These are phyloP conservation scores for Chrysolina americana DNA, from an alignment of 2,888 invertebrate genomes.

Conservation along the genomic window DNA sequence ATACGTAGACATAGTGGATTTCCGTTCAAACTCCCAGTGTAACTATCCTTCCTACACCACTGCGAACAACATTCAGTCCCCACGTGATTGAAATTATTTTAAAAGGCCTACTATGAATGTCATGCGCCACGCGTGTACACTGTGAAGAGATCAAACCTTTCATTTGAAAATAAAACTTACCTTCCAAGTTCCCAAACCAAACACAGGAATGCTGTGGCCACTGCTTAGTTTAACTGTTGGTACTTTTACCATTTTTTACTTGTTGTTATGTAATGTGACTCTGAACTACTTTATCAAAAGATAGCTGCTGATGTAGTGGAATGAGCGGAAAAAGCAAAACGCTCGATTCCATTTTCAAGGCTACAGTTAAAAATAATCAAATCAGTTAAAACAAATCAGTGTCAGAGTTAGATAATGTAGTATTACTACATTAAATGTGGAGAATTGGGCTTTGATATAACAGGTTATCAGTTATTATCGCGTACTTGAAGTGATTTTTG, in stretches of 20 bases:
- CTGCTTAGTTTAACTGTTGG: conserved; percentile 66
- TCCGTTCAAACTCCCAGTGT: too few relatives aligned
- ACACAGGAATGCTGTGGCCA: conserved; percentile 69
- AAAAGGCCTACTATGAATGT: too few relatives aligned
- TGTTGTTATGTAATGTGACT: not conserved
- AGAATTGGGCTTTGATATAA: not conserved
- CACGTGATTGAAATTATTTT: too few relatives aligned
- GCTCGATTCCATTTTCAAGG: conserved; percentile 21
- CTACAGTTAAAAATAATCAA: conserved; percentile 31
- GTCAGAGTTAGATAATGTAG: conserved; percentile 2
- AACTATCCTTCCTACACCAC: too few relatives aligned
- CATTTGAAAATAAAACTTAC: conserved; percentile 41
- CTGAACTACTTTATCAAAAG: not conserved
- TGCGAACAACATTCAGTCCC: too few relatives aligned
- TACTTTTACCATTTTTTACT: conserved; percentile 59
- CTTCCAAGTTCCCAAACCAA: conserved; percentile 69
- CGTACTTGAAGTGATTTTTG: not conserved
- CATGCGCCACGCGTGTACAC: too few relatives aligned
- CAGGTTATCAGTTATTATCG: conserved; percentile 9
- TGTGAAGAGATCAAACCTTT: not conserved
- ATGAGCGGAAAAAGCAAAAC: not conserved
- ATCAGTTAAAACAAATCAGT: conserved; percentile 8
- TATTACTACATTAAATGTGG: too few relatives aligned
- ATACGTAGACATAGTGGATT: too few relatives aligned
- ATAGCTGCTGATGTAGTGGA: not conserved